phyloP scores from a whole-genome alignment of 2,113 vertebrate species.

The Phalacrocorax pelagicus region DNA sequence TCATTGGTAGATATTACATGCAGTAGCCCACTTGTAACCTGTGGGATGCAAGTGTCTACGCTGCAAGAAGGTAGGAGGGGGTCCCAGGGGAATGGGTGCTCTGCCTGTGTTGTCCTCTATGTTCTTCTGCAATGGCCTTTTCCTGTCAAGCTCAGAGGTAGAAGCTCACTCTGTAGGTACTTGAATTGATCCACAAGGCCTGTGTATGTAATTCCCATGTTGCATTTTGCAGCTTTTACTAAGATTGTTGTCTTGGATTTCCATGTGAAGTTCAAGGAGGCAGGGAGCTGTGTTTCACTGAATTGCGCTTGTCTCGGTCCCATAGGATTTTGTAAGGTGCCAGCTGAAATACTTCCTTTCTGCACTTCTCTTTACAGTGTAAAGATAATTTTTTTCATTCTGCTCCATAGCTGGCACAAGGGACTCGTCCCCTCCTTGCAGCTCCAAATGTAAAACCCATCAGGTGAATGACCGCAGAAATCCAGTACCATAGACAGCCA shows the following conservation, averaged over 20 bases:
- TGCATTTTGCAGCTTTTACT: background rate
- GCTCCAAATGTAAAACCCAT: background rate
- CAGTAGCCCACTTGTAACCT: background rate
- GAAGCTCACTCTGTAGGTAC: background rate
- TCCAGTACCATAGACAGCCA: background rate
- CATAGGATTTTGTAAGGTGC: background rate
- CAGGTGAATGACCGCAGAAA: background rate
- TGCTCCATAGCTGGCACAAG: fast-evolving
- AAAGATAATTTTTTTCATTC: background rate
- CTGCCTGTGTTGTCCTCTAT: background rate
- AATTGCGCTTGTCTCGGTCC: background rate
- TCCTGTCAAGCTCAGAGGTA: background rate
- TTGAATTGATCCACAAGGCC: background rate
- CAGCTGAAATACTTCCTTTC: background rate
- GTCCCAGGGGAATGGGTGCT: background rate
- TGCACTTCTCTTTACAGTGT: background rate
- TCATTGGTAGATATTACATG: fast-evolving
- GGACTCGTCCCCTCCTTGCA: background rate
- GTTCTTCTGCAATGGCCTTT: background rate
- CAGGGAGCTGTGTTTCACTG: background rate
- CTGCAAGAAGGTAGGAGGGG: background rate
- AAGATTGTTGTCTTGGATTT: background rate
- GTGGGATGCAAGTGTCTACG: background rate
- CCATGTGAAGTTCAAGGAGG: background rate
- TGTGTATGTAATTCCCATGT: background rate